These are phyloP conservation scores for Erpobdella octoculata DNA, from an alignment of 2,888 invertebrate species.

Conservation along the genomic window DNA sequence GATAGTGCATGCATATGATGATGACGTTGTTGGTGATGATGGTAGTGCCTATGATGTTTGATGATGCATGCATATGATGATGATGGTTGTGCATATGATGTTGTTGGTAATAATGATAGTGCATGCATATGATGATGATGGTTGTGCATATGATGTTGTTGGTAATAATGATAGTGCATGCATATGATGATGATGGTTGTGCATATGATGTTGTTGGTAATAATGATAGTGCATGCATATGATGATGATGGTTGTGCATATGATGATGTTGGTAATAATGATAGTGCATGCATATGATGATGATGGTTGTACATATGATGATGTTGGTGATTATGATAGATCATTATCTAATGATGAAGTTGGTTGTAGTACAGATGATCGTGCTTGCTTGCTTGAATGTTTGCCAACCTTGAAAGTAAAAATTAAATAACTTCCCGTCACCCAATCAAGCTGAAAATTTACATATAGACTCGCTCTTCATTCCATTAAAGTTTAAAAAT, in stretches of 20 bases:
- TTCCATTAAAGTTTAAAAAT: too few species aligned
- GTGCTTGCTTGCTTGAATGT: too few species aligned
- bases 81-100: background rate
- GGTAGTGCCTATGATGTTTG: background rate
- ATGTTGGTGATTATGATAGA: too few species aligned
- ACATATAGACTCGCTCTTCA: too few species aligned
- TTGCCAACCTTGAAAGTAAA: too few species aligned
- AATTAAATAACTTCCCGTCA: too few species aligned
- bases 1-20: background rate
- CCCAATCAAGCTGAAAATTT: too few species aligned
- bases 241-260: background rate
- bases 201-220: background rate
- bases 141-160: background rate
- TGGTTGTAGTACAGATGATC: too few species aligned
- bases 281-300: too few species aligned
- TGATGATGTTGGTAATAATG: background rate
- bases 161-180: background rate
- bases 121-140: background rate
- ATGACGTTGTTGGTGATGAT: background rate
- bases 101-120: background rate
- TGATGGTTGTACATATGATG: too few species aligned
- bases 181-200: background rate
- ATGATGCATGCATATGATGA: background rate
- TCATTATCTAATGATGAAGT: too few species aligned
- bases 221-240: background rate